Conservation (phyloP, 2,113 vertebrate species). For the Vulpes lagopus region DNA sequence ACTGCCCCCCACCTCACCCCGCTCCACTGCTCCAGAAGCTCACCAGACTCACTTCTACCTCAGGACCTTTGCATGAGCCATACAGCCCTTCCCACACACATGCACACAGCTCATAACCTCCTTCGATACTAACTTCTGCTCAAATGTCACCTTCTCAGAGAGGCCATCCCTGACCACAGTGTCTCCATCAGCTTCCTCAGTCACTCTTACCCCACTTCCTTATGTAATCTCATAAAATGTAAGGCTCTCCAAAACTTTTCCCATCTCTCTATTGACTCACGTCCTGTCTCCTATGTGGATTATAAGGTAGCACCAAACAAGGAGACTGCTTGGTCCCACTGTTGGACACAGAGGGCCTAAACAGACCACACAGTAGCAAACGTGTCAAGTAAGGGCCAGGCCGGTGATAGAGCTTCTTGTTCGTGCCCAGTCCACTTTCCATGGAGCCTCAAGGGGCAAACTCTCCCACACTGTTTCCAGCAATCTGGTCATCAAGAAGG, state of each 20-base stretch:
- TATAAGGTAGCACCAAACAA: not conserved
- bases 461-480: not conserved
- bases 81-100: not conserved
- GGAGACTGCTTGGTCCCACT: not conserved
- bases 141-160: not conserved
- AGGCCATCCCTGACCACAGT: not conserved
- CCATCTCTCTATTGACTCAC: accelerated
- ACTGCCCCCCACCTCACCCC: too few relatives aligned
- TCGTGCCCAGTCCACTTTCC: not conserved
- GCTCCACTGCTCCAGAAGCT: not conserved
- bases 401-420: not conserved
- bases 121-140: not conserved
- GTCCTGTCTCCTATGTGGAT: not conserved
- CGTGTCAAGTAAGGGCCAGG: accelerated
- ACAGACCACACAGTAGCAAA: not conserved
- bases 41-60: not conserved
- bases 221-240: not conserved
- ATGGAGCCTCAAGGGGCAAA: accelerated
- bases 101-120: not conserved
- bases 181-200: not conserved
- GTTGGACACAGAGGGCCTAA: not conserved
- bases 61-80: not conserved
- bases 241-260: not conserved
- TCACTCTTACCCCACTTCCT: not conserved
- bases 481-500: accelerated